Conservation (phyloP, 2,113 vertebrate species). For the Sebastes schlegelii region DNA sequence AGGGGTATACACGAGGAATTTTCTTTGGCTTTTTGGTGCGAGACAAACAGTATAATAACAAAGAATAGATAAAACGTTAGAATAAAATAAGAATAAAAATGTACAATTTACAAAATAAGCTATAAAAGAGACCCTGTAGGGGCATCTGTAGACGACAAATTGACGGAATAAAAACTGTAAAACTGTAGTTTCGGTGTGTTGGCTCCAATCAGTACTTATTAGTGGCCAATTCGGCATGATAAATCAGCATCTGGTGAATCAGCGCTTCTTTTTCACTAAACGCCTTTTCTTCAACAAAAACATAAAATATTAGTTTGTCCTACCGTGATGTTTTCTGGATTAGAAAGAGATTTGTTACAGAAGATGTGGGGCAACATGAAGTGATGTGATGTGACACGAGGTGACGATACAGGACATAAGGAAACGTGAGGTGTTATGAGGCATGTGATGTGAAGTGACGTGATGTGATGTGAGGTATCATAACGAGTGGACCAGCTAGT, state of each 20-base stretch:
- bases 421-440: not conserved
- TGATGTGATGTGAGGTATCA: not conserved
- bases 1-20: too few species aligned
- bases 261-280: not conserved
- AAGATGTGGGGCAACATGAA: conserved; percentile 10
- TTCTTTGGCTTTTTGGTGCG: too few species aligned
- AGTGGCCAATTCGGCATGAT: too few species aligned
- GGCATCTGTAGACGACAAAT: not conserved
- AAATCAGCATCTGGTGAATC: not conserved
- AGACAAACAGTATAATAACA: too few species aligned
- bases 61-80: too few species aligned
- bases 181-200: not conserved
- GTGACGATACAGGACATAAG: not conserved
- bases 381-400: not conserved
- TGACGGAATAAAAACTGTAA: too few species aligned
- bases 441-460: not conserved
- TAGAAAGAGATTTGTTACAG: not conserved
- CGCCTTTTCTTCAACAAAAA: not conserved
- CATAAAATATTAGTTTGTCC: not conserved
- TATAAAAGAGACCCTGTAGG: not conserved
- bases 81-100: too few species aligned
- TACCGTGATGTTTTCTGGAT: not conserved
- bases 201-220: not conserved
- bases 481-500: not conserved
- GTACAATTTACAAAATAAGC: too few species aligned